A percentile compares a stretch with the other conserved stretches of the same genome.
Conservation (phyloP, 2,888 invertebrate species). For the Onchidella celtica region DNA sequence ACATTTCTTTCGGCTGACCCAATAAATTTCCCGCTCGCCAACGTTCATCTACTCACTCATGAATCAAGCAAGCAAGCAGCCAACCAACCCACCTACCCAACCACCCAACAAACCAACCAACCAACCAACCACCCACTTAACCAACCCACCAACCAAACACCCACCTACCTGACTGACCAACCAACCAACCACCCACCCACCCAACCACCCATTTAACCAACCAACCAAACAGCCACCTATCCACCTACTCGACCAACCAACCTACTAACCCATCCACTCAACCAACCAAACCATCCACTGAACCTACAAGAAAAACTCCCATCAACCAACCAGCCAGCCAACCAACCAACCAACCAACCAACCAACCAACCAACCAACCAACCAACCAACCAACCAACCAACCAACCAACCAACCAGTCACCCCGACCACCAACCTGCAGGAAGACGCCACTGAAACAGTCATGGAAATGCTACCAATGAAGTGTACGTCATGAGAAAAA, state of each 20-base stretch:
- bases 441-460: background rate
- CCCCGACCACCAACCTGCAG: background rate
- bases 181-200: background rate
- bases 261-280: background rate
- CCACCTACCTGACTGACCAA: background rate
- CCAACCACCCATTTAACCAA: background rate
- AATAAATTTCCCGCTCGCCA: too few species aligned
- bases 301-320: background rate
- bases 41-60: background rate
- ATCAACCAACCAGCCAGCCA: background rate
- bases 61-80: too few species aligned
- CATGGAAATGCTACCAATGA: conserved; percentile 15
- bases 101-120: too few species aligned
- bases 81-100: too few species aligned
- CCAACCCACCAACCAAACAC: too few species aligned
- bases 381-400: background rate
- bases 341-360: background rate
- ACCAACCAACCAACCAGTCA: background rate
- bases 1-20: too few species aligned
- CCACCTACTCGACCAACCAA: background rate
- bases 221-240: too few species aligned
- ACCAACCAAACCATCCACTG: background rate
- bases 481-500: conserved; percentile 18
- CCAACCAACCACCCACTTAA: too few species aligned
- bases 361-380: background rate